These are phyloP conservation scores for Toxotes lorentzi DNA, from an alignment of 2,797 vertebrate species.

Conservation along the genomic window DNA sequence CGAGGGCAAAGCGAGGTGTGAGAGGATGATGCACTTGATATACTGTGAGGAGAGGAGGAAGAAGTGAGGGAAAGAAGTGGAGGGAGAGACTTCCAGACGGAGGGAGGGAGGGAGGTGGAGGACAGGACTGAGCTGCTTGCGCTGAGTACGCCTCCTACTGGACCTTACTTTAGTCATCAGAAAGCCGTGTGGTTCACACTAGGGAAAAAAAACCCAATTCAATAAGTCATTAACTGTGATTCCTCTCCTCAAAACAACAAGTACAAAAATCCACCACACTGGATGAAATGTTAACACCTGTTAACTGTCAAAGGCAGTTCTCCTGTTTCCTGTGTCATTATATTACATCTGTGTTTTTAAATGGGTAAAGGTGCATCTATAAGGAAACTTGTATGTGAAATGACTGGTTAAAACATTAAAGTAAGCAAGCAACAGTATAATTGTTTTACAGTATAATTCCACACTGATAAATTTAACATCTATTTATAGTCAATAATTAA, in stretches of 20 bases:
- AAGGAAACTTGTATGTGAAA: not conserved
- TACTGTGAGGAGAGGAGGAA: conserved; percentile 79
- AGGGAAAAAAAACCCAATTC: not conserved
- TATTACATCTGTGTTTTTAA: not conserved
- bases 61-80: conserved; percentile 67
- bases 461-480: no score
- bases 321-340: not conserved
- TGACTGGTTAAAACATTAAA: no score
- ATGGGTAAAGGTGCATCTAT: not conserved
- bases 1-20: conserved; percentile 86
- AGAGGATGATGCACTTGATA: conserved; percentile 87
- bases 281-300: not conserved
- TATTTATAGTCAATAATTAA: no score
- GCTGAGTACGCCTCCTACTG: conserved; percentile 78
- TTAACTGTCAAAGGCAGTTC: not conserved
- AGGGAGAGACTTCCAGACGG: conserved; percentile 61
- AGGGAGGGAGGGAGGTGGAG: conserved; percentile 48
- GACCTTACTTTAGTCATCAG: conserved; percentile 56
- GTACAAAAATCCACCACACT: not conserved
- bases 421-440: no score
- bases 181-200: conserved; percentile 24
- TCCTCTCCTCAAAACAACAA: not conserved
- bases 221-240: conserved; percentile 17
- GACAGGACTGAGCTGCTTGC: conserved; percentile 62
- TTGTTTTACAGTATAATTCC: no score